These are phyloP conservation scores for Clamator glandarius DNA, from an alignment of 2,797 vertebrate genomes.

Conservation along the genomic window DNA sequence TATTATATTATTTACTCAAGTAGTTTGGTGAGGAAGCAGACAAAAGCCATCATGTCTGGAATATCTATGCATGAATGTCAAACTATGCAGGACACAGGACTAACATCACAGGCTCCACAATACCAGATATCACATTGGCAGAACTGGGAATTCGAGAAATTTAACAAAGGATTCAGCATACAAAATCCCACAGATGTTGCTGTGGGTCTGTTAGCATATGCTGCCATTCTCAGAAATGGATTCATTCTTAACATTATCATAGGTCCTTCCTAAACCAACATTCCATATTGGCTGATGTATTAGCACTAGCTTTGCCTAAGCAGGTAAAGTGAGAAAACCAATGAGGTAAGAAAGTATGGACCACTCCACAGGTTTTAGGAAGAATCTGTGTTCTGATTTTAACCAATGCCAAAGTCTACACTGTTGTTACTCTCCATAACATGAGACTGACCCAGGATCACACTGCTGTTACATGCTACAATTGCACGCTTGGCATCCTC, in stretches of 20 bases:
- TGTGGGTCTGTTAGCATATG: no score
- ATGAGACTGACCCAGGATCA: neutral
- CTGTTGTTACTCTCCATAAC: neutral
- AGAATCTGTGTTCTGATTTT: neutral
- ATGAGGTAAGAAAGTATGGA: neutral
- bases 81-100: neutral
- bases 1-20: neutral
- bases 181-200: neutral
- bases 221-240: neutral
- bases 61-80: neutral
- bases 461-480: neutral
- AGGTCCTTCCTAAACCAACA: neutral
- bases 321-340: neutral
- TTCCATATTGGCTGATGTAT: fast-evolving
- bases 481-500: neutral
- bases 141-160: neutral
- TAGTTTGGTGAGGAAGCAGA: neutral
- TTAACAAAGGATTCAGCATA: neutral
- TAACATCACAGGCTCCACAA: neutral
- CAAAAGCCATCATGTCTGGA: neutral
- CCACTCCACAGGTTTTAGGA: neutral
- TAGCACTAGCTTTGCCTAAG: neutral
- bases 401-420: neutral
- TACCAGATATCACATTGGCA: neutral
- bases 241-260: neutral